phyloP scores from a whole-genome alignment of 2,113 vertebrate genomes.

The Gymnorhina tibicen region DNA sequence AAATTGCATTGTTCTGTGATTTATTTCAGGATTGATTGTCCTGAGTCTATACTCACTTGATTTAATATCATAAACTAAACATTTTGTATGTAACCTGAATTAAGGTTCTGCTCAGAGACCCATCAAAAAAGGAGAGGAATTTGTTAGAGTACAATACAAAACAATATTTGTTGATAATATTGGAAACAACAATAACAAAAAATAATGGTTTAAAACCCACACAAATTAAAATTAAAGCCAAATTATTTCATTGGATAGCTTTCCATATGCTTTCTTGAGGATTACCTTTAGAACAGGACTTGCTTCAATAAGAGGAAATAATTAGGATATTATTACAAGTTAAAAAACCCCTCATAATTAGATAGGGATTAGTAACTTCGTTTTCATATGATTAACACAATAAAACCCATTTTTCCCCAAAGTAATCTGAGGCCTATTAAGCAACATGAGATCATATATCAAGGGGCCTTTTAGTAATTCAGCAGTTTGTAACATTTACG shows the following conservation, averaged over 20 bases:
- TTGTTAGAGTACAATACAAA: background rate
- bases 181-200: background rate
- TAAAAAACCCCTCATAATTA: conserved; percentile 32
- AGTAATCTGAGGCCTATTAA: conserved; percentile 45
- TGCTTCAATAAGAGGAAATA: conserved; percentile 45
- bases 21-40: conserved; percentile 44
- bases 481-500: conserved; percentile 40
- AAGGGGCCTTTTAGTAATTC: conserved; percentile 60
- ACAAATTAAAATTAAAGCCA: conserved; percentile 35
- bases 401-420: conserved; percentile 38
- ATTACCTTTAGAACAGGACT: conserved; percentile 33
- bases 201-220: background rate
- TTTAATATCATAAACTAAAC: conserved; percentile 52
- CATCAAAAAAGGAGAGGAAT: conserved; percentile 5
- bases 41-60: conserved; percentile 16
- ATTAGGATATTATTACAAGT: conserved; percentile 57
- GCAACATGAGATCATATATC: conserved; percentile 50
- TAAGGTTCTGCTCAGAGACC: conserved; percentile 45
- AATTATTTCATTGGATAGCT: conserved; percentile 17
- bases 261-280: conserved; percentile 19
- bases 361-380: conserved; percentile 59
- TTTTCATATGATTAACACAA: conserved; percentile 67
- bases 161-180: background rate
- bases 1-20: conserved; percentile 65
- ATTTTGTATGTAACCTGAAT: conserved; percentile 8